These are phyloP conservation scores for Acleris cristana DNA, from an alignment of 2,888 invertebrate species.

Conservation along the genomic window DNA sequence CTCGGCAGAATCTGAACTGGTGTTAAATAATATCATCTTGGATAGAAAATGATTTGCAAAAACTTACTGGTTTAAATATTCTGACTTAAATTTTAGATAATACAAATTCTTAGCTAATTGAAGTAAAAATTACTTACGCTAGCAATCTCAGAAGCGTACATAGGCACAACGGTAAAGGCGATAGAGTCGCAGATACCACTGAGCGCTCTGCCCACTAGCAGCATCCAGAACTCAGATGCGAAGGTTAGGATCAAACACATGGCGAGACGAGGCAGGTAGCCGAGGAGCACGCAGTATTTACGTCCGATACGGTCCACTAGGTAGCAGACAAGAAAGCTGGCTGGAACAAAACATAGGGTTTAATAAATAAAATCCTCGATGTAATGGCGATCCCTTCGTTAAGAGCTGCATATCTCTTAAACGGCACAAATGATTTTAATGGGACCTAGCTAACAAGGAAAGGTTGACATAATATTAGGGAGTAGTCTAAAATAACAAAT, in stretches of 20 bases:
- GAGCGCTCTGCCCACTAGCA: constrained; percentile 28
- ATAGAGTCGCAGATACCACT: constrained; percentile 33
- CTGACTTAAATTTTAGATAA: not conserved
- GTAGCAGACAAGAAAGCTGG: constrained; percentile 50
- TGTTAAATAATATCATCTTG: too few relatives aligned
- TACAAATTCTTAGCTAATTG: not conserved
- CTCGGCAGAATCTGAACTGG: too few relatives aligned
- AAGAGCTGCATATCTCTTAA: too few relatives aligned
- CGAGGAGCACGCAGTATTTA: constrained; percentile 54
- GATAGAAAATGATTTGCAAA: too few relatives aligned
- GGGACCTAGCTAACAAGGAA: too few relatives aligned
- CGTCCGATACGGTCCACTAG: constrained; percentile 54
- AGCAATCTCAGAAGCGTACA: constrained; percentile 41
- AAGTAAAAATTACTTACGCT: constrained; percentile 31
- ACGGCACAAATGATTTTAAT: too few relatives aligned
- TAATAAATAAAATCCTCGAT: not conserved
- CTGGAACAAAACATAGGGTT: constrained; percentile 22
- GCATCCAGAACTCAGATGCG: constrained; percentile 48
- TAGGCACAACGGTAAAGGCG: constrained; percentile 34
- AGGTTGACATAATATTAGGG: too few relatives aligned
- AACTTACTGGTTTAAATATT: not conserved
- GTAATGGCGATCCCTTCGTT: too few relatives aligned
- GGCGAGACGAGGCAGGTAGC: constrained; percentile 54
- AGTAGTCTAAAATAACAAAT: too few relatives aligned
- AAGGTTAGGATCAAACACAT: constrained; percentile 46